These are phyloP conservation scores for Anastrepha ludens DNA, from an alignment of 1,140 invertebrate genomes.

Conservation along the genomic window DNA sequence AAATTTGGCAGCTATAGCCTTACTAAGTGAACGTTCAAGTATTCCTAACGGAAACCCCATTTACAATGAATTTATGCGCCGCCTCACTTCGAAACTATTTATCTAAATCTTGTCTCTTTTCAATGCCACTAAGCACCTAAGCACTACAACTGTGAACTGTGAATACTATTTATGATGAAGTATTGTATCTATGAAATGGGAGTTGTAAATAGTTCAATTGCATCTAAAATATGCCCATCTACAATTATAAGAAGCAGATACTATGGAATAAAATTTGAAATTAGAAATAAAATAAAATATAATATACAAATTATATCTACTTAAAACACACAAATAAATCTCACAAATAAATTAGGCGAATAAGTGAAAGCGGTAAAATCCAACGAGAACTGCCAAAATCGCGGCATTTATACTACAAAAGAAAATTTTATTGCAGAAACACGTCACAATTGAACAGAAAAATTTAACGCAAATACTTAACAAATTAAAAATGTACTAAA, in stretches of 20 bases:
- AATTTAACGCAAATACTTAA: background rate
- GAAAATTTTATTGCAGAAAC: conserved; percentile 3
- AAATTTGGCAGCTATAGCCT: too few species aligned
- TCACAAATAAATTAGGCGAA: background rate
- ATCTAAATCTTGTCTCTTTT: background rate
- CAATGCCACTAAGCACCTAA: conserved; percentile 42
- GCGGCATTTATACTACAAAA: conserved; percentile 14
- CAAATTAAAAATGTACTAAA: background rate
- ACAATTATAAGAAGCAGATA: background rate
- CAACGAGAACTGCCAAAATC: conserved; percentile 14
- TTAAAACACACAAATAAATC: background rate
- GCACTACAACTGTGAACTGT: conserved; percentile 32
- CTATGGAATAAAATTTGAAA: background rate
- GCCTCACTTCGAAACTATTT: too few species aligned
- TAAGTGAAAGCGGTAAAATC: background rate
- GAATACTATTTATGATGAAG: conserved; percentile 19
- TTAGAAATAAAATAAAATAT: background rate
- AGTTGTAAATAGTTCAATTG: conserved; percentile 9
- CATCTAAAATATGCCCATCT: background rate
- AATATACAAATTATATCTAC: background rate
- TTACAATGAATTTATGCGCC: too few species aligned
- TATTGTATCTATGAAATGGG: background rate
- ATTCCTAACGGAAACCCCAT: too few species aligned
- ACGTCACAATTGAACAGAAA: background rate
- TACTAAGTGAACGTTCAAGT: too few species aligned